Evolutionary conservation across 2,113 vertebrate genomes (phyloP), one percentile per base, ranked within the genome.

Genomic region (Pygathrix nemaeus): DNA sequence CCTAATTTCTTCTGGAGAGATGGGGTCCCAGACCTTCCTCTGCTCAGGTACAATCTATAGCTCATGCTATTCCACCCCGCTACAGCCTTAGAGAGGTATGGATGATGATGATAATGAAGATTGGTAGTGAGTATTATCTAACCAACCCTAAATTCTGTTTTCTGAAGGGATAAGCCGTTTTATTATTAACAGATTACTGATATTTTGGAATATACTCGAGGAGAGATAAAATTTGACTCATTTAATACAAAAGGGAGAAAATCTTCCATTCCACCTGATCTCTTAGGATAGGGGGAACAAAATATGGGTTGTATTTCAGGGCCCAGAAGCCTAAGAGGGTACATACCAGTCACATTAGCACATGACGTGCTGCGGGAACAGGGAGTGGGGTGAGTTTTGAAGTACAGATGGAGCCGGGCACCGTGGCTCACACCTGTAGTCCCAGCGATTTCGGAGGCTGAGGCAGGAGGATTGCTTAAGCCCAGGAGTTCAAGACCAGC

Each of bases 361-460:
- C 48, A 45, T 12, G 6, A 66, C 9, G 9, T 5, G 7, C 50
- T 57, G 1, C 10, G 25, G 50, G 45, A 52, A 73, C 3, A 10
- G 35, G 11, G 20, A 14, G 8, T 2, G 7, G n/a, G 38, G 23
- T 11, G 4, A 9, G 55, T 52, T 40, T 50, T 21, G 64, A 93
- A 64, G 72, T 32, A 40, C 21, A 84, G 61, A 27, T 30, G 61
- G 61, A 64, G 61, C 61, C 27, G 12, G 61, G 61, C 5, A 12
- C 27, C 12, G 5, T 13, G 61, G 27, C 27, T 30, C 12, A 64
- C 61, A 64, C 61, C 27, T 64, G 27, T 13, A 64, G 30, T 64
- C 11, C 61, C 5, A 13, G 61, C 5, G 0, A 2, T 64, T 61
- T 61, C 0, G 5, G 61, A 30, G 57, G 61, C 61, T 2, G 61